phyloP scores from a whole-genome alignment of 2,113 vertebrate genomes.

The Myotis lucifugus region DNA sequence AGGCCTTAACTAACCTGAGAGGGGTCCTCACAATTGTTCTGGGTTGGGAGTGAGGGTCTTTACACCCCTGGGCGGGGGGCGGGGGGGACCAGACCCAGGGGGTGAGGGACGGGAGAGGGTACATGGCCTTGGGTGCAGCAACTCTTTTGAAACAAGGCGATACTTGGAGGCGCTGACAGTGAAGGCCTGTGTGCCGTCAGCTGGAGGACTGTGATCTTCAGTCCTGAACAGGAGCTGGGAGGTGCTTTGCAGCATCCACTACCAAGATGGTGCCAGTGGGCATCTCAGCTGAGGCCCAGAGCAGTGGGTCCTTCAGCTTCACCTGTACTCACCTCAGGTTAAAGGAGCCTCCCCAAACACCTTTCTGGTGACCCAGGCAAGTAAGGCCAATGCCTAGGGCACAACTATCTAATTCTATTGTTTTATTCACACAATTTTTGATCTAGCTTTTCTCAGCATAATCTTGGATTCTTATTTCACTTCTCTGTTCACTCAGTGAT shows the following conservation, averaged over 20 bases:
- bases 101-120: not conserved
- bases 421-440: not conserved
- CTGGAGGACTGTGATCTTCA: not conserved
- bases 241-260: too few relatives aligned
- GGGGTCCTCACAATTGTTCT: not conserved
- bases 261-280: not conserved
- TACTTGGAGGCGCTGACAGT: not conserved
- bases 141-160: not conserved
- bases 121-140: not conserved
- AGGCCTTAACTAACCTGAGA: not conserved
- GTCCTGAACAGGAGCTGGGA: not conserved
- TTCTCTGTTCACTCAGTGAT: not conserved
- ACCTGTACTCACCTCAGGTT: not conserved
- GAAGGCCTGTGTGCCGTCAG: not conserved
- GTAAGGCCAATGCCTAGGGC: not conserved
- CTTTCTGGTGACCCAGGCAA: not conserved
- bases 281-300: not conserved
- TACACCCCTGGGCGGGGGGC: too few relatives aligned
- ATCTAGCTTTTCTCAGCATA: not conserved
- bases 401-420: not conserved
- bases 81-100: not conserved
- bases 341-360: not conserved
- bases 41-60: not conserved
- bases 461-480: conserved; percentile 25
- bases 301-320: not conserved